Base-by-base conservation (phyloP, 2,113 vertebrate genomes). In the Indicator maculatus region DNA sequence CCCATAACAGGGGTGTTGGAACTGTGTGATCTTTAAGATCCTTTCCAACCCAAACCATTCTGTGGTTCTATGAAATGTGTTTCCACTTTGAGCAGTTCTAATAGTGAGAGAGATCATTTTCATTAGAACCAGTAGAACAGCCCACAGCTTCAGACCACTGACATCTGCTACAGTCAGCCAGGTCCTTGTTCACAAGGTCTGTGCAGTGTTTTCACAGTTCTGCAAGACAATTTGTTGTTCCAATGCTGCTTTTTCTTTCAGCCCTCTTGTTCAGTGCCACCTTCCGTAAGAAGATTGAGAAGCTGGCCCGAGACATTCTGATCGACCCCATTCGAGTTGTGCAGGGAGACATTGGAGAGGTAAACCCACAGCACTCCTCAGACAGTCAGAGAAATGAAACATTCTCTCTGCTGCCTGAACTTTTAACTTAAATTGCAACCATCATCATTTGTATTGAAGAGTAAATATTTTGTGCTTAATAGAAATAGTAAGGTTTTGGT, bases 271-370 rank as follows among this genome's bases (percentile, higher is more conserved):
- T 99, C 96, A 99, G 99, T 83, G 99, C 99, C 85, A 99, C 99
- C 6, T 99, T 99, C 96, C 98, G 99, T 52, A 99, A 99, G 97
- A 99, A 99, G 97, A 99, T 99, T 8, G 99, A 99, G 97, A 99
- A 98, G 30, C 89, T 99, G 93, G 99, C 99, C 33, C 98, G 99
- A 95, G 99, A 99, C 90, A 99, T 99, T 94, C 95, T 99, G 92
- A 97, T 98, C 2, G 99, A 99, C 94, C 99, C 99, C 3, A 99
- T 99, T 79, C 98, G 99, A 55, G 99, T 99, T 38, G 99, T 99
- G 77, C 99, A 99, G 83, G 99, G 99, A 93, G 99, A 99, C 97
- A 99, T 99, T 39, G 99, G 99, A 97, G 99, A 99, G 99, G 99
- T 99, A 97, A 97, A 76, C 38, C 38, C n/a, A 9, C 16, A 0